Base-by-base conservation (phyloP, 2,113 vertebrate genomes). In the Vombatus ursinus region DNA sequence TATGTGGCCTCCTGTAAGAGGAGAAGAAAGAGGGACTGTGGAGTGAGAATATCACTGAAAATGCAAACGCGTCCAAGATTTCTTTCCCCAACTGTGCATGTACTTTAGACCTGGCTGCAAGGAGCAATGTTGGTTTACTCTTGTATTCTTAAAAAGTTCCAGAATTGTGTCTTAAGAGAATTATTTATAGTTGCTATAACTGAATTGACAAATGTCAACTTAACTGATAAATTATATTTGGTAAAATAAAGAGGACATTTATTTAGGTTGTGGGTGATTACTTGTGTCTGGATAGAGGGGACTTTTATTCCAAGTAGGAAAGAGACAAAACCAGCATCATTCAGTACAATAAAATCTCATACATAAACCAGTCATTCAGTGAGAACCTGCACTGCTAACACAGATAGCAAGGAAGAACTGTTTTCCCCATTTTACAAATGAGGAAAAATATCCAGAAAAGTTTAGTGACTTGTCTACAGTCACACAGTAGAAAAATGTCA, bases 191-290 rank as follows among this genome's bases (percentile, higher is more conserved):
- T 98, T 98, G 94, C 96, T 98, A 93, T 98, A 98, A 98, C 98
- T 98, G 98, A 98, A 98, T 97, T 98, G 98, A 98, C 98, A 98
- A 94, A 97, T 98, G 98, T 98, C 97, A 97, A 98, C 97, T 94
- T 98, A 98, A 98, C 97, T 97, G 98, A 98, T 99, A 98, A 99
- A 99, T 99, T 99, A 99, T 99, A 98, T 99, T 99, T 99, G 98
- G 98, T 98, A 98, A 99, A 99, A 99, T 99, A 99, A 99, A 99
- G 97, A 98, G 97, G 97, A 95, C 93, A 96, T 99, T 99, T 99
- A 99, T 99, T 99, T 99, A 99, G 97, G 97, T 96, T 98, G 96
- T 49, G 95, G 94, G 28, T 19, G 90, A 52, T 93, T 97, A 12
- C 52, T 91, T 96, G 89, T 89, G 50, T 93, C 91, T 96, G 16